These are phyloP conservation scores for Oreochromis tanganicae DNA, from an alignment of 2,113 vertebrate genomes.

Conservation along the genomic window DNA sequence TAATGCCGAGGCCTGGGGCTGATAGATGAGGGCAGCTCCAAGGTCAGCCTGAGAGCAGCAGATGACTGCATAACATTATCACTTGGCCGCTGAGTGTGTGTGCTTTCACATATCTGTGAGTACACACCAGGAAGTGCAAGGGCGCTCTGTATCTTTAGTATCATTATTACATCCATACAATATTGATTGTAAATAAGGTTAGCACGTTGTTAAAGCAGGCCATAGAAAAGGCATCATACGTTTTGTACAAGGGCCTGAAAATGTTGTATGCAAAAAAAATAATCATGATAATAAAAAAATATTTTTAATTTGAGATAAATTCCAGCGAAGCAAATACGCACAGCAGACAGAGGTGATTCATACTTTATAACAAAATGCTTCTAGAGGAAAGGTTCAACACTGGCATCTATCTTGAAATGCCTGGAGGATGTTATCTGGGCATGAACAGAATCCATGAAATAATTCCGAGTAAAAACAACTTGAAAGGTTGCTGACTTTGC, in stretches of 20 bases:
- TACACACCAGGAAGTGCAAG: fast-evolving
- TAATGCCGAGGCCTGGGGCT: constrained; percentile 11
- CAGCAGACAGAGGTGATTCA: neutral
- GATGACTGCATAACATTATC: constrained; percentile 24
- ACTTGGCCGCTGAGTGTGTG: neutral
- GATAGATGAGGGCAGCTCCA: constrained; percentile 44
- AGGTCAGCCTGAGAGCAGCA: constrained; percentile 37
- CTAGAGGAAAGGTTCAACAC: neutral
- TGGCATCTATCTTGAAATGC: neutral
- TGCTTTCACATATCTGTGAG: neutral
- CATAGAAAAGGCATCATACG: too few species aligned
- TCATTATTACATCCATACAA: too few species aligned
- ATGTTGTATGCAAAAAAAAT: neutral
- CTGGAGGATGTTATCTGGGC: neutral
- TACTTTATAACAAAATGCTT: neutral
- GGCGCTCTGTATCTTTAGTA: too few species aligned
- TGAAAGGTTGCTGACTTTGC: neutral
- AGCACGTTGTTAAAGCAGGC: too few species aligned
- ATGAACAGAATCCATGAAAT: neutral
- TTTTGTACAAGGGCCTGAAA: neutral
- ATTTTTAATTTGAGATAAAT: neutral
- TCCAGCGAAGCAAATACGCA: neutral
- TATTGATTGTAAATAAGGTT: too few species aligned
- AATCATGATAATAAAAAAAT: neutral
- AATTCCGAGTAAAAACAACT: neutral